Evolutionary conservation across 2,888 invertebrate genomes (phyloP), one percentile per base, ranked within the genome.

Genomic region (Diachrysia chrysitis): DNA sequence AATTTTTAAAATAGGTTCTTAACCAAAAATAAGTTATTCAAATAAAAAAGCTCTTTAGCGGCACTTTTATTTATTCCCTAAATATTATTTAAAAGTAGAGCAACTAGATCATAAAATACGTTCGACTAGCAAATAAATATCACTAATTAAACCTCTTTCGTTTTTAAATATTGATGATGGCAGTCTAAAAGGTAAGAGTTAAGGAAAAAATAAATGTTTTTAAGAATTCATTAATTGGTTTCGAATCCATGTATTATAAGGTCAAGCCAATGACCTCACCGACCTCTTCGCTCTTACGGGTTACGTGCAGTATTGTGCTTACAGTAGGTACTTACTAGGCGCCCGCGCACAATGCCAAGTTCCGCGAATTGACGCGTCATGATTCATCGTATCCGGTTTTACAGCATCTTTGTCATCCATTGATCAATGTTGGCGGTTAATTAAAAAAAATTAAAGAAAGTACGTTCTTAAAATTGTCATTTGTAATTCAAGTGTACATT

Each of bases 221-320:
- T 63, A 63, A 63, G 67, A 71, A 66, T 29, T 76, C 53, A 60
- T 59, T 81, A 69, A 79, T 78, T 78, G 71, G 69, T 71, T 81
- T 73, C 76, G 71, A 77, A 83, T 83, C 76, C 68, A 71, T 65
- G 63, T 74, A 78, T 77, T 79, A 84, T 82, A 88, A 88, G 89
- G 89, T 89, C 89, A 89, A 69, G 90, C 79, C 89, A 90, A 87
- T 92, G 92, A 92, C 89, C 91, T 91, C 90, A 89, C 79, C 82
- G 78, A 77, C 78, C 75, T 74, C 75, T 75, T 75, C 59, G 58
- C 77, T 67, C 58, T 70, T 66, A 55, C 60, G 68, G 70, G 65
- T 66, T 81, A 79, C 82, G 81, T 80, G 80, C 67, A 58, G 51
- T 63, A 58, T 55, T 69, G 55, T 77, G 68, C 71, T 65, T 73